These are phyloP conservation scores for Microplitis mediator DNA, from an alignment of 1,140 invertebrate species.

Conservation along the genomic window DNA sequence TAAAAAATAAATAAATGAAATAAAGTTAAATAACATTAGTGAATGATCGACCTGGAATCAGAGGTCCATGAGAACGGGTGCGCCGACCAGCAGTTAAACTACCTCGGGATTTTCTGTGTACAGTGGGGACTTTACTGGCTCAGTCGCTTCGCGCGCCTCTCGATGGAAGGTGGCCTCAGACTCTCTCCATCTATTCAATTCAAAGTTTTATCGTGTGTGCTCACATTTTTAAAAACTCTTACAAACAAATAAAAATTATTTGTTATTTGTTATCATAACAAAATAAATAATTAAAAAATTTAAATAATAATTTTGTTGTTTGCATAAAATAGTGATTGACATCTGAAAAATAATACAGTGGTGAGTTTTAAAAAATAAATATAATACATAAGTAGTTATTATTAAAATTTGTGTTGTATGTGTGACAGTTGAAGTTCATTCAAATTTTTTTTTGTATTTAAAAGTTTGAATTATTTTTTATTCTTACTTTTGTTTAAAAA, in stretches of 20 bases:
- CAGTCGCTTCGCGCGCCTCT: slow-evolving; percentile 57
- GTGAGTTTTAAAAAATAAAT: no score
- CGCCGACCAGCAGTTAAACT: slow-evolving; percentile 6
- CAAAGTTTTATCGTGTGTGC: not conserved
- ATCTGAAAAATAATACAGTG: no score
- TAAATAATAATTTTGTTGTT: no score
- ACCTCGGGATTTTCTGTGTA: slow-evolving; percentile 14
- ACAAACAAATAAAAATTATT: no score
- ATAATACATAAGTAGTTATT: no score
- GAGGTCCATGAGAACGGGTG: slow-evolving; percentile 18
- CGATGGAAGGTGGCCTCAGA: slow-evolving; percentile 39
- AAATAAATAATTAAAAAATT: no score
- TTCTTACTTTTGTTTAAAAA: not conserved
- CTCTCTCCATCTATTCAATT: not conserved
- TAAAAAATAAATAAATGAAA: not conserved
- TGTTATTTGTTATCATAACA: no score
- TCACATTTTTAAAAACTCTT: not conserved
- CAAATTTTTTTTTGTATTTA: not conserved
- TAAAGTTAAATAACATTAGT: slow-evolving; percentile 7
- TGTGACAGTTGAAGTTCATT: no score
- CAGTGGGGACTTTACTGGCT: slow-evolving; percentile 30
- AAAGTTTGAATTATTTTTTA: not conserved
- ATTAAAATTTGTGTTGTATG: no score
- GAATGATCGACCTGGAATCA: slow-evolving; percentile 29
- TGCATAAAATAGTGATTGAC: not conserved